Evolutionary conservation across 2,113 vertebrate genomes (phyloP), one percentile per base, ranked within the genome.

Genomic region (Lycocorax pyrrhopterus): DNA sequence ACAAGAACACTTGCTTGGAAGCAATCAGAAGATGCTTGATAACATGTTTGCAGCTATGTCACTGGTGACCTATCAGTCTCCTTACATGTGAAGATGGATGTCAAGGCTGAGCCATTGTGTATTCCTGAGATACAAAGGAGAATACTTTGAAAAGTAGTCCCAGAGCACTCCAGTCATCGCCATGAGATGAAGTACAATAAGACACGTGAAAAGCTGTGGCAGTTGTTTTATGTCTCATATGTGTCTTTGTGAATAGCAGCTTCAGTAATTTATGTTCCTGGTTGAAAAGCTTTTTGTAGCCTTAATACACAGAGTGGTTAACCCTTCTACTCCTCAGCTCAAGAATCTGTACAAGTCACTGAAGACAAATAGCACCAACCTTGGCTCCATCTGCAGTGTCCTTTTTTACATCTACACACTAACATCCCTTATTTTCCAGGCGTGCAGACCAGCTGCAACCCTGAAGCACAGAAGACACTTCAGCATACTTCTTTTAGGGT

Each of bases 191-290:
- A 96, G 87, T 79, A 97, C 94, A 97, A 94, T 94, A 93, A 96
- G 95, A 92, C 75, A 90, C 47, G 43, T 82, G 89, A 96, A 96
- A 96, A 96, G 92, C 95, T 87, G 86, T 94, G 95, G 92, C 94
- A 91, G 93, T 97, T 96, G 96, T 96, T 96, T 96, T 96, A 96
- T 93, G 92, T 96, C 94, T 94, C 90, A 96, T 96, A 93, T 83
- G 87, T 90, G 93, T 93, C 92, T 97, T 91, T 89, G 71, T 96
- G 96, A 97, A 96, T 93, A 96, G 92, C 66, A 78, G 62, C 92
- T 82, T 94, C 78, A 71, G 92, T 96, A 96, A 95, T 94, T 96
- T 94, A 97, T 95, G 92, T 93, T 90, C 72, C 47, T 18, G 4
- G 52, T 85, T 91, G 92, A 96, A 96, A 97, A 96, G 92, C 89